These are phyloP conservation scores for Eueremaeus valkanovi DNA, from an alignment of 2,888 invertebrate genomes.

Conservation along the genomic window DNA sequence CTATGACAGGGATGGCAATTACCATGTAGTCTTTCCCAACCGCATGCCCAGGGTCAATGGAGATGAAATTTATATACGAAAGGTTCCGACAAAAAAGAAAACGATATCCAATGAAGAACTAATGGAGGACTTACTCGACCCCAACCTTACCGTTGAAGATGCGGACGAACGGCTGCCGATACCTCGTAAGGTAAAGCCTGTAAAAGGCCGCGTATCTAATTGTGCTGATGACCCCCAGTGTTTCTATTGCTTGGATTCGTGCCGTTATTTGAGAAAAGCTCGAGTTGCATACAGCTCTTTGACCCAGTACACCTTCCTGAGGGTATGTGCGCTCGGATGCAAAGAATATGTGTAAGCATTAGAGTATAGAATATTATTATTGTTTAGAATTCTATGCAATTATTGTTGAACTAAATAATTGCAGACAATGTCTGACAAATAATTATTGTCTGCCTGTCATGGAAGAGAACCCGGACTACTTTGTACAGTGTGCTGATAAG, in stretches of 20 bases:
- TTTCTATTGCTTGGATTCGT: background rate
- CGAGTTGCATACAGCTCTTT: background rate
- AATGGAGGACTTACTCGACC: background rate
- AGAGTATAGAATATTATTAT: background rate
- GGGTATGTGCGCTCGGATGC: background rate
- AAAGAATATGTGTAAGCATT: background rate
- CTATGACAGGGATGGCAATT: background rate
- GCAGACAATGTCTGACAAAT: background rate
- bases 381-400: background rate
- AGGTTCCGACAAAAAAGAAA: background rate
- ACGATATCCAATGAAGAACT: background rate
- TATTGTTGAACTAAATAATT: background rate
- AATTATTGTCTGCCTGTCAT: conserved; percentile 8
- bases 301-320: background rate
- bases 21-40: too few relatives aligned
- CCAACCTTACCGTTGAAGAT: background rate
- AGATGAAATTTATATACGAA: background rate
- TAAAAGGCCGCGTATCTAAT: too few relatives aligned
- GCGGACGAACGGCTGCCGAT: background rate
- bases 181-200: background rate
- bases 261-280: background rate
- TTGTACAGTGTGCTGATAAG: background rate
- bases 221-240: background rate
- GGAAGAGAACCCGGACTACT: background rate
- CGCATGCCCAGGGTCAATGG: background rate